Evolutionary conservation across 2,113 vertebrate genomes (phyloP), one percentile per base, ranked within the genome.

Genomic region (Syngnathus typhle): DNA sequence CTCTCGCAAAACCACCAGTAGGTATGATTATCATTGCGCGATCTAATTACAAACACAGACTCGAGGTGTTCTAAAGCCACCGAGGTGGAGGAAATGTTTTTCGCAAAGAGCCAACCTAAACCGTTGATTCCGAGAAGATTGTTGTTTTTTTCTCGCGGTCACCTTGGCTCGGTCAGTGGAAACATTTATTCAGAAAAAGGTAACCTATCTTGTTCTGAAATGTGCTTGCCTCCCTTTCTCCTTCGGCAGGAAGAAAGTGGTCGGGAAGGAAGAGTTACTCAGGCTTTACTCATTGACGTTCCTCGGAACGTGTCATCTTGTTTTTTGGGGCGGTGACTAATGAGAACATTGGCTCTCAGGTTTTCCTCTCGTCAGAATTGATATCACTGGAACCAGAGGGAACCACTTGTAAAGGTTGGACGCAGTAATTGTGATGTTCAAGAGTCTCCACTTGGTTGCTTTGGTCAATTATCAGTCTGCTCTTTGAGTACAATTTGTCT

Each of bases 201-300:
- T 81, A 69, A 77, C 54, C 8, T 76, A 87, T 88, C 74, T 84
- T 47, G 70, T 84, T 84, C 78, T 63, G 77, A 69, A 82, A 83
- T 74, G 74, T 77, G 49, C 68, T 73, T 78, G 65, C 75, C 80
- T 84, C 80, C 77, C 66, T 85, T 76, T 82, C 73, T 79, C 58
- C 78, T 81, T 71, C 32, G 78, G 81, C 85, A 75, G 82, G 82
- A 86, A 85, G 69, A 82, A 60, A 51, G 78, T 68, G 69, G 84
- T 84, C 70, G 75, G 77, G 70, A 79, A 73, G 82, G 79, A 84
- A 75, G 82, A 81, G 81, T 89, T 88, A 84, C 73, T 87, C 83
- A 88, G 77, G 71, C 61, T 71, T 87, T 79, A 79, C 78, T 86
- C 85, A 88, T 68, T 52, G 73, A 72, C 16, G 23, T 38, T 12